These are phyloP conservation scores for Macroramphosus scolopax DNA, from an alignment of 2,797 vertebrate genomes.

Conservation along the genomic window DNA sequence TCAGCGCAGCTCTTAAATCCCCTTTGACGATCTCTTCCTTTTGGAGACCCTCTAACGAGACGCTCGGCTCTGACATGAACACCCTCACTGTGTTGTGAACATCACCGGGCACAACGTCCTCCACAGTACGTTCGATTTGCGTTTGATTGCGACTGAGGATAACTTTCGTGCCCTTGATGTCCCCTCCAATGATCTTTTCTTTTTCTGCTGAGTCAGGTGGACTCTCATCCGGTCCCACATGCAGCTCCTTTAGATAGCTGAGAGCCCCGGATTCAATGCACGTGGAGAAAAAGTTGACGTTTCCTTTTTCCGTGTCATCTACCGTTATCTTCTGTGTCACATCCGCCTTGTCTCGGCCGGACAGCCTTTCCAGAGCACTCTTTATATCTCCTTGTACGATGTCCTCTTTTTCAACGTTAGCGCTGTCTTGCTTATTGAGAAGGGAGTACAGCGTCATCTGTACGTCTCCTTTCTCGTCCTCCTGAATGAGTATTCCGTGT, in stretches of 20 bases:
- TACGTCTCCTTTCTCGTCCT: conserved; percentile 90
- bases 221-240: conserved; percentile 75
- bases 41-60: conserved; percentile 64
- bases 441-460: conserved; percentile 93
- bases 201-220: conserved; percentile 56
- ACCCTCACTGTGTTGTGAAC: conserved; percentile 83
- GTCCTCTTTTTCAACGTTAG: conserved; percentile 76
- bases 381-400: conserved; percentile 84
- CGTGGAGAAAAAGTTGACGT: conserved; percentile 90
- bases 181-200: conserved; percentile 82
- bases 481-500: conserved; percentile 90
- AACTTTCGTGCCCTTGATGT: conserved; percentile 84
- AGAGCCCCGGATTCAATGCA: conserved; percentile 92
- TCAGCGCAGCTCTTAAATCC: conserved; percentile 83
- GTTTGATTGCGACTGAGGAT: conserved; percentile 77
- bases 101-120: conserved; percentile 88
- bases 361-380: conserved; percentile 81
- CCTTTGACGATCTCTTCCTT: conserved; percentile 86
- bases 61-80: conserved; percentile 82
- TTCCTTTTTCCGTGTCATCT: conserved; percentile 86
- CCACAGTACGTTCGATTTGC: conserved; percentile 82
- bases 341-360: conserved; percentile 69
- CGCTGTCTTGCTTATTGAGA: conserved; percentile 80
- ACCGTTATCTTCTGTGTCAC: conserved; percentile 77
- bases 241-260: conserved; percentile 86